Conservation (phyloP, 2,888 invertebrate genomes). For the Melanchra persicariae region DNA sequence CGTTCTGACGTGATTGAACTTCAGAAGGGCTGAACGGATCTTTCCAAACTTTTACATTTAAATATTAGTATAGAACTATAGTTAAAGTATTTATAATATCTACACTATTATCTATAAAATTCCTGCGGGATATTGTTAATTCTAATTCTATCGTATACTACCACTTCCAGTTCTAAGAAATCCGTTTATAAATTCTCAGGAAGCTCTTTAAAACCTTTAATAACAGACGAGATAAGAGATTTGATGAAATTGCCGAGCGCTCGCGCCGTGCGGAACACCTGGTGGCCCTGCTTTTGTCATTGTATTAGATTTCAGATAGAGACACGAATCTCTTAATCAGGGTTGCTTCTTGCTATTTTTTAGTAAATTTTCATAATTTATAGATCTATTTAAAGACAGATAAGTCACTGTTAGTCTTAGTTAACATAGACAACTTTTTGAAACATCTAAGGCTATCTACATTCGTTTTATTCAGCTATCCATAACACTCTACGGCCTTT, state of each 20-base stretch:
- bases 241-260: constrained; percentile 27
- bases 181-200: constrained; percentile 31
- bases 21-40: too few relatives aligned
- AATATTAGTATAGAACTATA: too few relatives aligned
- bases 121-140: constrained; percentile 18
- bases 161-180: constrained; percentile 35
- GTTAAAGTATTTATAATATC: too few relatives aligned
- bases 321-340: constrained; percentile 19
- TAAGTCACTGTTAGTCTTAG: background rate
- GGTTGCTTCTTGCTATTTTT: constrained; percentile 1
- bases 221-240: constrained; percentile 37
- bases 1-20: too few relatives aligned
- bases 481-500: background rate
- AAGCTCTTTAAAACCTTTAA: constrained; percentile 41
- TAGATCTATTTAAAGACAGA: background rate
- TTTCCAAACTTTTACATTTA: too few relatives aligned
- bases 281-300: constrained; percentile 19
- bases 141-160: constrained; percentile 21
- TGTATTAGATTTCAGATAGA: constrained; percentile 36
- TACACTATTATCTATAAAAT: background rate
- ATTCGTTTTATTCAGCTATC: background rate
- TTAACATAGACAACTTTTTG: background rate
- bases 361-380: background rate
- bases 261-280: constrained; percentile 2
- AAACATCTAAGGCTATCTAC: background rate